Percentiles rank a stretch among this genome's conserved stretches.
Evolutionary conservation across 2,797 vertebrate species (phyloP).

Genomic region (Platyrinchus mystaceus): DNA sequence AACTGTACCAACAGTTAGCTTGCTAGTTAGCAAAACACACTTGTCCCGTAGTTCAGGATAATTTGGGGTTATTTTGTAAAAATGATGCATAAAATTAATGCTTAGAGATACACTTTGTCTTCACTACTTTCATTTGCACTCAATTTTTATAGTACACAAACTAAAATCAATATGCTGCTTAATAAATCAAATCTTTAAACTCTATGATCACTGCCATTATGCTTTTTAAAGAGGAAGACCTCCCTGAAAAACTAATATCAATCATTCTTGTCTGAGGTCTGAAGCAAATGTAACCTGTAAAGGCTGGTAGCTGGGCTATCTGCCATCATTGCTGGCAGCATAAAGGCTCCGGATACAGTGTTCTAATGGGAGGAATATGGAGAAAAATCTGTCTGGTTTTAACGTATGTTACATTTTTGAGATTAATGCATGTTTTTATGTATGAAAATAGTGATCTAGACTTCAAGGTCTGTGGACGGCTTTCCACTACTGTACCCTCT

Average conservation of each 20-base stretch:
- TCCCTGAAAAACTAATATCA: constrained; percentile 47
- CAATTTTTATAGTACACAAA: not conserved
- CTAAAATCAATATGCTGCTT: not conserved
- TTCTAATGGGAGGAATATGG: constrained; percentile 29
- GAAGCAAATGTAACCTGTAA: constrained; percentile 58
- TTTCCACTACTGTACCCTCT: not conserved
- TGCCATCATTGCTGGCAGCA: constrained; percentile 58
- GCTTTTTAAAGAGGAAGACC: constrained; percentile 5
- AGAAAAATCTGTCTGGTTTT: constrained; percentile 46
- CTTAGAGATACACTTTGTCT: not conserved
- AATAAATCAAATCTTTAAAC: constrained; percentile 23
- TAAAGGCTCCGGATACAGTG: not conserved
- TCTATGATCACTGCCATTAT: not conserved
- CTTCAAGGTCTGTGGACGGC: not conserved
- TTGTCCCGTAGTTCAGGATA: not conserved
- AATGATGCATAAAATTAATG: not conserved
- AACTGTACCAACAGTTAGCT: not conserved
- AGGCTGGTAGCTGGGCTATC: constrained; percentile 60
- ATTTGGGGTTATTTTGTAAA: not conserved
- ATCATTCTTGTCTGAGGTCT: constrained; percentile 42
- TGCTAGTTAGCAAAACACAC: not conserved
- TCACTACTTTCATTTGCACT: not conserved
- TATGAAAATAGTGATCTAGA: not conserved
- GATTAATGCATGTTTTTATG: not conserved
- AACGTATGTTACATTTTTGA: not conserved